These are phyloP conservation scores for Penelope pileata DNA, from an alignment of 2,113 vertebrate species.

Conservation along the genomic window DNA sequence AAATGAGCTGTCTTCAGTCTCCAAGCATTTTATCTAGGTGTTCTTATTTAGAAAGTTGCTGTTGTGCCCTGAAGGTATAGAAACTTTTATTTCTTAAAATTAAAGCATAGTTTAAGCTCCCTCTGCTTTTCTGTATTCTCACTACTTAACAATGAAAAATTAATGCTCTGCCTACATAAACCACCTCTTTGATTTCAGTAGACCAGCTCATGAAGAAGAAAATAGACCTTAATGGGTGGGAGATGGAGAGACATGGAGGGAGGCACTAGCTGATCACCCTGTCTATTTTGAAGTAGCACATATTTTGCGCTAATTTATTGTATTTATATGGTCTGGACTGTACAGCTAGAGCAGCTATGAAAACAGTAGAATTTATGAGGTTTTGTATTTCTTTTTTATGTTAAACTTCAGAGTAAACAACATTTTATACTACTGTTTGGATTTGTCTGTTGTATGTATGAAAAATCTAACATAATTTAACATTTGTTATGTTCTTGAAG, in stretches of 20 bases:
- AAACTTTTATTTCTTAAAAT: background rate
- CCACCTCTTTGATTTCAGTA: background rate
- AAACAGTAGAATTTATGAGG: background rate
- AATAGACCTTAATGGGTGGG: background rate
- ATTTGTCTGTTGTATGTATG: slow-evolving; percentile 58
- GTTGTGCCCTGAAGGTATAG: background rate
- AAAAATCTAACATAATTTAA: slow-evolving; percentile 67
- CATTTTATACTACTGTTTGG: background rate
- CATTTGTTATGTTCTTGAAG: slow-evolving; percentile 57
- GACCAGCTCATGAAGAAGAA: background rate
- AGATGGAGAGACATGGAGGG: background rate
- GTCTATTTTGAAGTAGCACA: background rate
- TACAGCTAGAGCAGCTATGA: background rate
- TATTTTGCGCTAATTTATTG: background rate
- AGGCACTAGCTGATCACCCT: background rate
- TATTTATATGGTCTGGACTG: background rate
- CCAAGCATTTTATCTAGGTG: background rate
- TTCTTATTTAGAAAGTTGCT: background rate
- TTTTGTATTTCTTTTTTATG: background rate
- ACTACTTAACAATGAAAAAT: background rate
- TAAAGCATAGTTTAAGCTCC: background rate
- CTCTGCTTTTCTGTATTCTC: background rate
- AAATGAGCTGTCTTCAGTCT: background rate
- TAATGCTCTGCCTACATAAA: background rate
- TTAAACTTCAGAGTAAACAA: background rate